Evolutionary conservation across 2,797 vertebrate genomes (phyloP).

Genomic region (Brotogeris chrysoptera): DNA sequence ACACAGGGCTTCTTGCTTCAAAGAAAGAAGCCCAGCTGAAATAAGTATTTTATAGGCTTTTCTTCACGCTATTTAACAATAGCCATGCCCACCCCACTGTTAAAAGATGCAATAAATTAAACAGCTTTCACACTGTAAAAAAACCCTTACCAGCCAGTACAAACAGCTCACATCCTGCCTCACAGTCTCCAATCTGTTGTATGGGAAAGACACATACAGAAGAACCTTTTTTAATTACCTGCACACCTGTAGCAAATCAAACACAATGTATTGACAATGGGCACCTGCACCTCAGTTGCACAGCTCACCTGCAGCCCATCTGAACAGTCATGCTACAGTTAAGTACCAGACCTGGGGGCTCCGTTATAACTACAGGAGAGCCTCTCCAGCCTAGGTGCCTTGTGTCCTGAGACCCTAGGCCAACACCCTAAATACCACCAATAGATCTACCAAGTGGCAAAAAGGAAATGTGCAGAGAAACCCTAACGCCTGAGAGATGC

Average conservation of each 20-base stretch:
- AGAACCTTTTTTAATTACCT: rapidly evolving
- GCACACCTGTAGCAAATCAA: neutral
- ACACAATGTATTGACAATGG: neutral
- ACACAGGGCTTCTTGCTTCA: rapidly evolving
- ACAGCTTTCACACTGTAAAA: rapidly evolving
- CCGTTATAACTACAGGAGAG: too few relatives aligned
- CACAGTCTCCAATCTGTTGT: rapidly evolving
- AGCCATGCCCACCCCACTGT: rapidly evolving
- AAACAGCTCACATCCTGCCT: rapidly evolving
- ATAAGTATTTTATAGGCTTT: rapidly evolving
- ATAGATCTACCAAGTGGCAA: neutral
- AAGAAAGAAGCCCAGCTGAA: neutral
- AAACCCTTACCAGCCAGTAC: rapidly evolving
- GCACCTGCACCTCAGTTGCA: neutral
- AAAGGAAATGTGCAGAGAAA: neutral
- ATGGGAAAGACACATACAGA: rapidly evolving
- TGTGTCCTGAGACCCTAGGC: rapidly evolving
- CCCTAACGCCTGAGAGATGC: neutral
- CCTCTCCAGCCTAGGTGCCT: neutral
- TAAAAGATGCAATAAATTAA: neutral
- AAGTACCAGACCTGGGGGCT: neutral
- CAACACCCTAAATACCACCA: neutral
- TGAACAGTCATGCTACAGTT: rapidly evolving
- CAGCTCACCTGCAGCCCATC: neutral
- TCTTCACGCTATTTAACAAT: rapidly evolving